Base-by-base conservation (phyloP, 2,113 vertebrate genomes). In the Turdus rufiventris region DNA sequence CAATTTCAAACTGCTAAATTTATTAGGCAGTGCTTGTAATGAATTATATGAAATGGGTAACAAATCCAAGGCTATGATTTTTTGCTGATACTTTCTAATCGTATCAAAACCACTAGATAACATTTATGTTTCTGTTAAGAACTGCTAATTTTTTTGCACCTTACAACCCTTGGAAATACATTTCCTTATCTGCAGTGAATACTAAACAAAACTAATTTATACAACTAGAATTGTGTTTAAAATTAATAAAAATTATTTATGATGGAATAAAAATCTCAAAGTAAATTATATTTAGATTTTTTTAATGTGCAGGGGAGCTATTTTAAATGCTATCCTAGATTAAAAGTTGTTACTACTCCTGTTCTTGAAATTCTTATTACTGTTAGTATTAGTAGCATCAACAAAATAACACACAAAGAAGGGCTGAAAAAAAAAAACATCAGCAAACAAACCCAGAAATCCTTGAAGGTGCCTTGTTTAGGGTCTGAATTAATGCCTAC, bases 171-270 rank as follows among this genome's bases (percentile, higher is more conserved):
- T 90, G 89, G 61, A 97, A 97, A 97, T 93, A 70, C 36, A 85
- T 85, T 73, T 74, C 53, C 80, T 94, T 94, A 93, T 93, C 91
- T 94, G 67, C 80, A 57, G 33, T 78, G 95, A 97, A 97, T 94
- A 95, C 85, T 94, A 97, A 96, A 83, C 83, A 97, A 95, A 96
- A 90, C 83, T 94, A 85, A 97, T 97, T 95, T 97, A 96, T 94
- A 92, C 29, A 88, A 96, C 42, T 68, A 95, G 94, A 95, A 94
- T 77, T 88, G 93, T 89, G 56, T 93, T 93, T 93, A 93, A 76
- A 96, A 97, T 96, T 18, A 97, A 90, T 96, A 97, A 97, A 96
- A 97, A 97, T 95, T 96, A 97, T 95, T 97, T 97, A 95, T 65
- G 84, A 93, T 95, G 94, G 74, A 88, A 97, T 96, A 97, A 98